Conservation (phyloP, 2,797 vertebrate species). For the Hypotaenidia okinawae region DNA sequence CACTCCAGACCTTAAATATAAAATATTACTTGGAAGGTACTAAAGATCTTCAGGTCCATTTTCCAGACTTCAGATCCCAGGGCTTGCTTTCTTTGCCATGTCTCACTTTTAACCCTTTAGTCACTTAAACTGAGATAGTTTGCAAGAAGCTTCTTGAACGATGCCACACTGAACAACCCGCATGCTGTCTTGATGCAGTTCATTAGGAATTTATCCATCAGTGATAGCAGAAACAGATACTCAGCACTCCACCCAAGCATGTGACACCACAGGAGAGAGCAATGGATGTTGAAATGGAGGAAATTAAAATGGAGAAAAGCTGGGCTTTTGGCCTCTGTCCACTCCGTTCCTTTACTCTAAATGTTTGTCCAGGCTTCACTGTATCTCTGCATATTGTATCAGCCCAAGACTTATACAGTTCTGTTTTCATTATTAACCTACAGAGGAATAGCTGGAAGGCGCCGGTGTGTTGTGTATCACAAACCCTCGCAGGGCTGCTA, state of each 20-base stretch:
- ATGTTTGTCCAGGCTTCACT: not conserved
- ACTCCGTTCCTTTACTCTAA: not conserved
- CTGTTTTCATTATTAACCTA: constrained; percentile 6
- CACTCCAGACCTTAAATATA: not conserved
- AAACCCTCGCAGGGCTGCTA: not conserved
- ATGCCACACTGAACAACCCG: not conserved
- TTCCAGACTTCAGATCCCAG: not conserved
- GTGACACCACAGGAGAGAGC: not conserved
- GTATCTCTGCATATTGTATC: not conserved
- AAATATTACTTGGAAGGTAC: not conserved
- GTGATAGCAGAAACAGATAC: not conserved
- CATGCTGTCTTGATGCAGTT: not conserved
- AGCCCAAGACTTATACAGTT: not conserved
- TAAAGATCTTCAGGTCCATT: not conserved
- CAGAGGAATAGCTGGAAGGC: not conserved
- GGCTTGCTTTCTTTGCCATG: not conserved
- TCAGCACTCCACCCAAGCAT: not conserved
- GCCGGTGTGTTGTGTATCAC: not conserved
- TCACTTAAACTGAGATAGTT: not conserved
- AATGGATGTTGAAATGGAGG: not conserved
- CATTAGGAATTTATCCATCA: not conserved
- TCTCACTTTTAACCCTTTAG: not conserved
- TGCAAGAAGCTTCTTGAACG: not conserved
- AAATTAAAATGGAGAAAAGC: not conserved
- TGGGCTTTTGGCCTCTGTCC: not conserved